Conservation (phyloP, 2,797 vertebrate genomes). For the Limnodromus scolopaceus region DNA sequence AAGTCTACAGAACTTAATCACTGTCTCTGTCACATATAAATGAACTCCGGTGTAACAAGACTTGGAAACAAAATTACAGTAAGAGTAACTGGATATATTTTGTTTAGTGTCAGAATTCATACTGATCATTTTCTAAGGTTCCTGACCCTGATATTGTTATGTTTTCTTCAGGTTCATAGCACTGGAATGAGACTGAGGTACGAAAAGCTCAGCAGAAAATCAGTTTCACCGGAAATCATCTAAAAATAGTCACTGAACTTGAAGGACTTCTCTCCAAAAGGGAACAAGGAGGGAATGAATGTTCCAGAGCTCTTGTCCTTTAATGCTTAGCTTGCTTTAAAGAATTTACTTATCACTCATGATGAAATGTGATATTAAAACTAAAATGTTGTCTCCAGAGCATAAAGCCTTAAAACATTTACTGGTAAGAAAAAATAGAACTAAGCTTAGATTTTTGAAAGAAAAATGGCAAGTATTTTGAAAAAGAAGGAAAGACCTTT, state of each 20-base stretch:
- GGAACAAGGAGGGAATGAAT: neutral
- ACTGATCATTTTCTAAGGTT: neutral
- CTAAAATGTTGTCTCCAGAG: neutral
- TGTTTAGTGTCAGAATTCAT: neutral
- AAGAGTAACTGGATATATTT: neutral
- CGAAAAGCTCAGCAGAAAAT: neutral
- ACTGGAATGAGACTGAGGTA: neutral
- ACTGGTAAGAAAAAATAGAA: neutral
- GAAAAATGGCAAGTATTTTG: neutral
- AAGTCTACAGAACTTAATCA: neutral
- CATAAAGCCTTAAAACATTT: neutral
- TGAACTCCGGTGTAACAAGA: neutral
- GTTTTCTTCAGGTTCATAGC: neutral
- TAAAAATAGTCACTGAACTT: neutral
- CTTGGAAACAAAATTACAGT: neutral
- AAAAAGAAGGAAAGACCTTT: neutral
- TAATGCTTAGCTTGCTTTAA: neutral
- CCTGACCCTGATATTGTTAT: neutral
- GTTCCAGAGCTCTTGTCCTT: neutral
- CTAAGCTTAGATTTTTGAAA: neutral
- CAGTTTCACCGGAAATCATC: neutral
- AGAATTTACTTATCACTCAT: neutral
- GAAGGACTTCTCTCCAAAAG: neutral
- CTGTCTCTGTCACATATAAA: neutral
- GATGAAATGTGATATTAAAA: neutral